phyloP scores from a whole-genome alignment of 2,797 vertebrate genomes.

The Mus caroli region DNA sequence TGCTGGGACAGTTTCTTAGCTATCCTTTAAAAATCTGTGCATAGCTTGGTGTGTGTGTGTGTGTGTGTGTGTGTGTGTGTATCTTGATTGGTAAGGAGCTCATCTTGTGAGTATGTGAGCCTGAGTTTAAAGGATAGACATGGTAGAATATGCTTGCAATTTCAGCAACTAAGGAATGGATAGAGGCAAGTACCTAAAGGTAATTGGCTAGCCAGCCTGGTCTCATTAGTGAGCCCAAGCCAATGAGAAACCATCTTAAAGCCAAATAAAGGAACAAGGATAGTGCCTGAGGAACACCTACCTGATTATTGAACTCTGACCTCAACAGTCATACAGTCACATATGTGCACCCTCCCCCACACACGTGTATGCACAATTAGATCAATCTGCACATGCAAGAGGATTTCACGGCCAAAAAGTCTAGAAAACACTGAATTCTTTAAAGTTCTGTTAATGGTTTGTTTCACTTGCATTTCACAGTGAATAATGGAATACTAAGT shows the following conservation, averaged over 20 bases:
- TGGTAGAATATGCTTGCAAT: background rate
- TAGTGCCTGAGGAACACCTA: background rate
- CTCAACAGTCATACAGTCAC: background rate
- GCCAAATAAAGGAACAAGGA: background rate
- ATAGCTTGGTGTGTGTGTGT: background rate
- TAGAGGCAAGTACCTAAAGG: background rate
- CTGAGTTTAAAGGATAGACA: background rate
- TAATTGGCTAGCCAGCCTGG: background rate
- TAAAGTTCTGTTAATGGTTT: background rate
- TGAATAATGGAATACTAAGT: background rate
- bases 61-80: background rate
- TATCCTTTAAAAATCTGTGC: background rate
- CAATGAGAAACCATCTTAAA: background rate
- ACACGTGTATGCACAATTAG: background rate
- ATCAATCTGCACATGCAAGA: background rate
- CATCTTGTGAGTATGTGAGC: background rate
- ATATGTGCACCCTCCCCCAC: no score
- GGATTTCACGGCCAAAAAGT: background rate
- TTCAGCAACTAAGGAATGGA: background rate
- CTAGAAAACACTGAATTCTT: background rate
- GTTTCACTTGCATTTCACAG: background rate
- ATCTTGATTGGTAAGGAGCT: background rate
- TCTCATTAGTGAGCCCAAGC: background rate
- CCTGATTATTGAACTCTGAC: background rate
- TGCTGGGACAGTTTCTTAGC: accelerated